A percentile compares a stretch with the other conserved stretches of the same genome.
Evolutionary conservation across 2,888 invertebrate genomes (phyloP).

Genomic region (Coelinius sp.): DNA sequence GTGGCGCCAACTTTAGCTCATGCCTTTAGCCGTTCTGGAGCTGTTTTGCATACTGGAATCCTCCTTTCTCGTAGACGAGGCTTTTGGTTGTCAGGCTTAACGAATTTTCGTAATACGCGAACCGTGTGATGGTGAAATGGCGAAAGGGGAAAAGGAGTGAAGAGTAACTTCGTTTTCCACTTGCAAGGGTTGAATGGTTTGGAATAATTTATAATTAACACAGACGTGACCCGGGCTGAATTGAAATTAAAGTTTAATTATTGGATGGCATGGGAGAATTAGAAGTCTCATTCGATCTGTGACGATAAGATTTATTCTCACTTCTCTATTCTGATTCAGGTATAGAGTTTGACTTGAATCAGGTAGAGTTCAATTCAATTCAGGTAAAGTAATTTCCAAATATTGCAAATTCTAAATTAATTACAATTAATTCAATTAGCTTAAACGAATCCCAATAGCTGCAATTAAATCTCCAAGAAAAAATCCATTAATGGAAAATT

Average conservation of each 20-base stretch:
- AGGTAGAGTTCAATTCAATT: too few species aligned
- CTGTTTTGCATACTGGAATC: constrained; percentile 46
- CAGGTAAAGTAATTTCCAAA: too few species aligned
- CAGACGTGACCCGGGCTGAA: constrained; percentile 48
- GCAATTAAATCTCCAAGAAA: too few species aligned
- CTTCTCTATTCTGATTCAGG: too few species aligned
- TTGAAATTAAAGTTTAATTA: constrained; percentile 32
- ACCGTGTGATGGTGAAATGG: constrained; percentile 15
- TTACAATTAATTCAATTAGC: too few species aligned
- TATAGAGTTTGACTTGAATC: too few species aligned
- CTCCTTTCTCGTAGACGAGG: constrained; percentile 33
- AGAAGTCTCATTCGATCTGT: too few species aligned
- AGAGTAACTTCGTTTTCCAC: constrained; percentile 47
- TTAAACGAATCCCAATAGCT: too few species aligned
- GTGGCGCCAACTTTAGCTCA: constrained; percentile 13
- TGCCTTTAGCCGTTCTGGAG: constrained; percentile 7
- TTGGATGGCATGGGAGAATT: background rate
- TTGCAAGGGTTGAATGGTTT: constrained; percentile 49
- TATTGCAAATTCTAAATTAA: too few species aligned
- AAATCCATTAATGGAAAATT: too few species aligned
- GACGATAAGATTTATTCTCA: too few species aligned
- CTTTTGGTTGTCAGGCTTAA: constrained; percentile 43
- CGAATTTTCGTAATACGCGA: constrained; percentile 45
- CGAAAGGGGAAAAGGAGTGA: background rate
- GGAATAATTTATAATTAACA: constrained; percentile 56